Conservation (phyloP, 2,113 vertebrate species). For the Sander lucioperca region DNA sequence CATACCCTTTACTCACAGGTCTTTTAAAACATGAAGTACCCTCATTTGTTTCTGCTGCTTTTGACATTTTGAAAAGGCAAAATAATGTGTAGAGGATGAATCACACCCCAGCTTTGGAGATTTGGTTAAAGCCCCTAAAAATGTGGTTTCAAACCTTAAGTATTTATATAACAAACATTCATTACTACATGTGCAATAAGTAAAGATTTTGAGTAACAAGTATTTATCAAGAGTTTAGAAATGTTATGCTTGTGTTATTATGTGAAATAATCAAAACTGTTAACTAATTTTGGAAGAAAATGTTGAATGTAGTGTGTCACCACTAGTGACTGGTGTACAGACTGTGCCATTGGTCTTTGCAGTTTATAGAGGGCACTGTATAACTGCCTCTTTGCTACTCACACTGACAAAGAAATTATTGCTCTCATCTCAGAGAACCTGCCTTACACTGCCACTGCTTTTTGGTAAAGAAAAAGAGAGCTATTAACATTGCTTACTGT, state of each 20-base stretch:
- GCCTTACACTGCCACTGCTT: conserved; percentile 5
- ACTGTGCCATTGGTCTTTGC: background rate
- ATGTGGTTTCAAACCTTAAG: background rate
- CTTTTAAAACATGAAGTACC: conserved; percentile 6
- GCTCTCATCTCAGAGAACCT: conserved; percentile 15
- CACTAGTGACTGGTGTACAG: no score
- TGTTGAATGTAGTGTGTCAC: background rate
- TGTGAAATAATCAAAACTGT: conserved; percentile 3
- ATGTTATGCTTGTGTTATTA: no score
- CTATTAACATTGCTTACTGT: background rate
- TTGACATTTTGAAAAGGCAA: conserved; percentile 30
- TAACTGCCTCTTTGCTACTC: conserved; percentile 6
- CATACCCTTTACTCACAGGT: background rate
- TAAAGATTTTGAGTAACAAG: background rate
- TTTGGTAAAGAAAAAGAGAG: conserved; percentile 12
- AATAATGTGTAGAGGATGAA: background rate
- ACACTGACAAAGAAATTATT: conserved; percentile 13
- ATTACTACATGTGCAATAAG: background rate
- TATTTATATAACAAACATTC: background rate
- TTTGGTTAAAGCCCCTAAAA: background rate
- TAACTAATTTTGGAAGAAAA: background rate
- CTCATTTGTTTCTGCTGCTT: background rate
- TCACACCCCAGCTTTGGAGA: background rate
- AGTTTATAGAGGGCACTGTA: conserved; percentile 1
- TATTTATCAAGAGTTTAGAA: no score